phyloP scores from a whole-genome alignment of 2,797 vertebrate genomes.

The Tragelaphus eurycerus region DNA sequence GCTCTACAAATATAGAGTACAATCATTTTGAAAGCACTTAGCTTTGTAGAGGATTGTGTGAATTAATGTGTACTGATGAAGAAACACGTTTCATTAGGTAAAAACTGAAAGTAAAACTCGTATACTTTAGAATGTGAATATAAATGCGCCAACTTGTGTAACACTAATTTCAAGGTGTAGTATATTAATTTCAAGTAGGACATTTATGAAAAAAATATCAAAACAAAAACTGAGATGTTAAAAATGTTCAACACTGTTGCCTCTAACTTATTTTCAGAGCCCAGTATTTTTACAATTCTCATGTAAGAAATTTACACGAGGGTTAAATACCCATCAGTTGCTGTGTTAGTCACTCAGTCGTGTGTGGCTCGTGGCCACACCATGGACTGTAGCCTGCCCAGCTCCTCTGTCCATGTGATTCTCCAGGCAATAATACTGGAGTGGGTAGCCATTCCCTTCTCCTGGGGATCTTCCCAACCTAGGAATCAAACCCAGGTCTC shows the following conservation, averaged over 20 bases:
- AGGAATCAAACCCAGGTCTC: background rate
- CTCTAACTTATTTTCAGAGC: background rate
- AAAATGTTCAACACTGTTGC: background rate
- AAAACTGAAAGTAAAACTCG: slow-evolving; percentile 74
- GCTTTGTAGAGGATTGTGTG: background rate
- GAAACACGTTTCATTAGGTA: background rate
- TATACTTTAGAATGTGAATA: slow-evolving; percentile 40
- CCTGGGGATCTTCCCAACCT: background rate
- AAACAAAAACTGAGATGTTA: background rate
- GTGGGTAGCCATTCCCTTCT: background rate
- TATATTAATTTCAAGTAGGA: slow-evolving; percentile 20
- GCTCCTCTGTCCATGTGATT: background rate
- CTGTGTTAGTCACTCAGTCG: background rate
- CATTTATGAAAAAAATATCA: background rate
- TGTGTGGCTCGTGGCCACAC: background rate
- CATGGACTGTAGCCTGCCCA: background rate
- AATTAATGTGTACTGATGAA: slow-evolving; percentile 21
- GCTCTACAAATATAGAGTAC: background rate
- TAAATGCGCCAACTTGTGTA: slow-evolving; percentile 21
- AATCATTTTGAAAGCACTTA: slow-evolving; percentile 55
- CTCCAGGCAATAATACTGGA: background rate
- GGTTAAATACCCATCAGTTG: background rate
- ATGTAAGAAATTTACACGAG: background rate
- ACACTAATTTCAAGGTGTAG: slow-evolving; percentile 26
- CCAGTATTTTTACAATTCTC: background rate